phyloP scores from a whole-genome alignment of 1,140 invertebrate species.

The Lethocerus indicus region DNA sequence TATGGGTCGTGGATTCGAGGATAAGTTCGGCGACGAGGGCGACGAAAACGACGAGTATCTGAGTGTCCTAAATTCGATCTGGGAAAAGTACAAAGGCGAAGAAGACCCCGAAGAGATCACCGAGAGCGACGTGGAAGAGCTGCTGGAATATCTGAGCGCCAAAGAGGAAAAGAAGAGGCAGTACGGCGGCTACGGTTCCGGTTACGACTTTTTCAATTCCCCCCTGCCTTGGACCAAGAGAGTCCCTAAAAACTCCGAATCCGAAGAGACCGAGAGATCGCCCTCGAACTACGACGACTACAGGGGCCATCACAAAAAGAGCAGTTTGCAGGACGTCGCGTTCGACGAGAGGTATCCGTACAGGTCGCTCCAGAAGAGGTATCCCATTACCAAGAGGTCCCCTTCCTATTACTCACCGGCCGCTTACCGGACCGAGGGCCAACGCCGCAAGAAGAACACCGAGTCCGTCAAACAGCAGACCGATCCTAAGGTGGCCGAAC shows the following conservation, averaged over 20 bases:
- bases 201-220: slow-evolving; percentile 16
- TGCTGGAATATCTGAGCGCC: slow-evolving; percentile 12
- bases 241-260: neutral
- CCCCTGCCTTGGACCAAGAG: slow-evolving; percentile 13
- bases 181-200: slow-evolving; percentile 4
- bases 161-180: slow-evolving; percentile 14
- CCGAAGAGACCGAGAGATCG: neutral
- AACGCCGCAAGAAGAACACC: slow-evolving; percentile 12
- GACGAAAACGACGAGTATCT: slow-evolving; percentile 16
- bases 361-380: slow-evolving; percentile 13
- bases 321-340: slow-evolving; percentile 1
- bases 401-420: too few relatives aligned
- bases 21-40: slow-evolving; percentile 2
- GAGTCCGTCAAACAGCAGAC: slow-evolving; percentile 12
- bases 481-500: slow-evolving; percentile 17
- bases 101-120: slow-evolving; percentile 12
- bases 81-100: slow-evolving; percentile 16
- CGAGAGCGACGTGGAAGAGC: slow-evolving; percentile 13
- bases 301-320: slow-evolving; percentile 4
- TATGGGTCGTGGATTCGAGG: slow-evolving; percentile 10
- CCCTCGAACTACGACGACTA: neutral
- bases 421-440: neutral
- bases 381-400: slow-evolving; percentile 16
- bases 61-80: slow-evolving; percentile 14
- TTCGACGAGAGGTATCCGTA: slow-evolving; percentile 16